Evolutionary conservation across 2,888 invertebrate species (phyloP), one percentile per base, ranked within the genome.

Genomic region (Cyrtodaria siliqua): DNA sequence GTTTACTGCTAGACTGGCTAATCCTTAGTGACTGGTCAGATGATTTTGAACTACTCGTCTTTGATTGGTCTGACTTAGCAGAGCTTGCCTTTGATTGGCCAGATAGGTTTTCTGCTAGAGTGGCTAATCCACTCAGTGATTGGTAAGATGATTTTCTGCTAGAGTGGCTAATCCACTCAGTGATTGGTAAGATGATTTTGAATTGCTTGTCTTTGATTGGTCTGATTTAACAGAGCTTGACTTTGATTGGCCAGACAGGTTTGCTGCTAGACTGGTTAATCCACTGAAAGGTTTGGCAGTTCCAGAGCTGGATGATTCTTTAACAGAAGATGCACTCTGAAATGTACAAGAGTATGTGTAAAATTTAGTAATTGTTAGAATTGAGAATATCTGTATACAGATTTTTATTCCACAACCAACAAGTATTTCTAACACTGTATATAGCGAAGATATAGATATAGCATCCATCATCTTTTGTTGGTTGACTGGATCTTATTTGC

Each of bases 1-100:
- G 76, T 92, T 92, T 9, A 91, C 92, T 8, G 93, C 92, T 29
- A 92, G 81, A n/a, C n/a, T n/a, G n/a, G n/a, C n/a, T n/a, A n/a
- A n/a, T 40, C 49, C 66, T n/a, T 33, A 8, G n/a, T n/a, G n/a
- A n/a, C n/a, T n/a, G n/a, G n/a, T n/a, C n/a, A n/a, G n/a, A n/a
- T n/a, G n/a, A n/a, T 63, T 76, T 78, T 3, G 59, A 52, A 26
- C 67, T 64, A 26, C 56, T 56, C 24, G 70, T n/a, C 29, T 33
- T 77, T 59, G 79, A 66, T n/a, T 63, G 56, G 57, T 84, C 84
- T 18, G 67, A 33, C 70, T 86, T 86, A 4, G 64, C 59, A 6
- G 79, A 64, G n/a, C 73, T 57, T 44, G 76, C 52, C 55, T 71
- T 75, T 53, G 78, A 83, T 40, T 59, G 85, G 27, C 91, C 90